Evolutionary conservation across 2,113 vertebrate genomes (phyloP), one percentile per base, ranked within the genome.

Genomic region (Mola mola): DNA sequence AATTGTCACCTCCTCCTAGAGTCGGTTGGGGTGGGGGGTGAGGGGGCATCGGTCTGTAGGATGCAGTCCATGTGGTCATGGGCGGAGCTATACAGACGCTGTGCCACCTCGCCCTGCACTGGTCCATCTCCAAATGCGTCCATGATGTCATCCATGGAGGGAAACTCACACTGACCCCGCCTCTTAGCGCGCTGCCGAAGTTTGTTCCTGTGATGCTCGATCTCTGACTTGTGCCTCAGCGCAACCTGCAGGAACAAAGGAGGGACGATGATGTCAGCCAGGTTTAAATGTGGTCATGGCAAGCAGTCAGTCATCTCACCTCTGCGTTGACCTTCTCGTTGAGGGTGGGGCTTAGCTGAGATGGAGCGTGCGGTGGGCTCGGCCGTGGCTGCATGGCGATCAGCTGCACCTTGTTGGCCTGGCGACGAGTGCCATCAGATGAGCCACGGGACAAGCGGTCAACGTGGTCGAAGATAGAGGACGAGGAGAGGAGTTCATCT

Each of bases 31-130:
- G 93, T 92, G 0, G 93, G 92, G 11, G 96, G 93, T 12, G 94
- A 92, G 31, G 55, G 64, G 62, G 85, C 83, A 4, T 94, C 93
- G 5, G 93, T 91, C 81, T 96, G 94, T 69, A 98, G 91, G 78
- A 98, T 97, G 88, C 95, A 95, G 89, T 98, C 96, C 68, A 98
- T 97, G 89, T 98, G 96, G 93, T 97, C 95, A 51, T 98, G 96
- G 8, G 95, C 95, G 40, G 95, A 92, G 70, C 96, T 94, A 52
- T 98, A 98, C 49, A 98, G 94, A 3, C 95, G 91, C 76, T 95
- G 95, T 0, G 94, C 94, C 12, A 90, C 94, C 28, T 93, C 94
- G 49, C 92, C 91, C 82, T 94, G 94, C 25, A 95, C 96, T 10
- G 93, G 94, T 36, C 93, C 93, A 38, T 98, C 96, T 0, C 94